phyloP scores from a whole-genome alignment of 2,113 vertebrate species.

The Varanus salvator region DNA sequence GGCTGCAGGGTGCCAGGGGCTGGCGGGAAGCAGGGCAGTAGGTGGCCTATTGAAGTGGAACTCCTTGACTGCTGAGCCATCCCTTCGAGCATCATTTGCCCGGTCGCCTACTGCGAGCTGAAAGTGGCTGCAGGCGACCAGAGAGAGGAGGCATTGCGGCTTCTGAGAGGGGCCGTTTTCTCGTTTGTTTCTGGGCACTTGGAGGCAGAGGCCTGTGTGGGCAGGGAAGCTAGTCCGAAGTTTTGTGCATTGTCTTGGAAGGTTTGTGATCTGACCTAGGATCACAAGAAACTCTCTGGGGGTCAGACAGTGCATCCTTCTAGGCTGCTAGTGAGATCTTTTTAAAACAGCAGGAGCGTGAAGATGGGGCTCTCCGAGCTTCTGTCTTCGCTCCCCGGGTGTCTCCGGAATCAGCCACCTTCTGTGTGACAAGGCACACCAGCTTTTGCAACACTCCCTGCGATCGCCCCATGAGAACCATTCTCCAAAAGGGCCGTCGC shows the following conservation, averaged over 20 bases:
- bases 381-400: no score
- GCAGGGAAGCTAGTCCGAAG: background rate
- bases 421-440: no score
- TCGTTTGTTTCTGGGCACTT: background rate
- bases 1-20: no score
- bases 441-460: no score
- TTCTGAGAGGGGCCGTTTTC: background rate
- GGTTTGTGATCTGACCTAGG: background rate
- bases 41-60: background rate
- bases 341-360: no score
- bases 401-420: no score
- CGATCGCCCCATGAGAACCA: no score
- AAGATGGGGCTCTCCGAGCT: no score
- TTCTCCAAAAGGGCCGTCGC: no score
- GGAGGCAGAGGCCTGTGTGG: no score
- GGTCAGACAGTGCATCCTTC: background rate
- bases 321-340: background rate
- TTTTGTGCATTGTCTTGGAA: background rate
- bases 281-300: background rate
- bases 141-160: background rate
- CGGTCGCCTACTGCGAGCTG: background rate
- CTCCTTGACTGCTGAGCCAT: background rate
- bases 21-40: background rate
- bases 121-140: background rate
- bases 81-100: background rate